Conservation (phyloP, 1,140 invertebrate species). For the Ostrea denselamellosa region DNA sequence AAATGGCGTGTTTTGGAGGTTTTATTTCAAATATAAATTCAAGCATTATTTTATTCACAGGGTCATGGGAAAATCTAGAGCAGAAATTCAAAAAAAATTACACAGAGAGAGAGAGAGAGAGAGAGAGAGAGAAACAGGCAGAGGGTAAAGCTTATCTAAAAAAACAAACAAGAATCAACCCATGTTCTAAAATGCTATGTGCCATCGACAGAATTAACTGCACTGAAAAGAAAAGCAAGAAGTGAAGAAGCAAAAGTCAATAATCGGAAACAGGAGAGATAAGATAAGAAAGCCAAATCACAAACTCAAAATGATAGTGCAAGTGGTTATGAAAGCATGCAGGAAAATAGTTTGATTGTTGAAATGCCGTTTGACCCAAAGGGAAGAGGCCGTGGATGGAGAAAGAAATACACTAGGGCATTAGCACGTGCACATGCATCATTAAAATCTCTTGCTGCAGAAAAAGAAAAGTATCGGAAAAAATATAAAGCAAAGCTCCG, state of each 20-base stretch:
- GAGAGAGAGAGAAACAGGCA: slow-evolving; percentile 23
- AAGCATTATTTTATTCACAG: too few species aligned
- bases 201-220: not conserved
- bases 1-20: too few species aligned
- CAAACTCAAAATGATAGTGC: not conserved
- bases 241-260: not conserved
- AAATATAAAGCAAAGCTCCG: slow-evolving; percentile 1
- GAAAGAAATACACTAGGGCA: slow-evolving; percentile 30
- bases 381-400: not conserved
- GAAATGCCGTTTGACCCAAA: slow-evolving; percentile 38
- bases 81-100: slow-evolving; percentile 14
- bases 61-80: too few species aligned
- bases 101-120: too few species aligned
- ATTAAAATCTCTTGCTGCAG: slow-evolving; percentile 2
- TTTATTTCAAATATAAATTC: too few species aligned
- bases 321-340: slow-evolving; percentile 8
- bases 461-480: slow-evolving; percentile 3
- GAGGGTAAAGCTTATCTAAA: not conserved
- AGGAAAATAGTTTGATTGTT: slow-evolving; percentile 5
- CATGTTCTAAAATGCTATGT: slow-evolving; percentile 31
- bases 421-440: slow-evolving; percentile 1
- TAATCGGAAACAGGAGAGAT: slow-evolving; percentile 6
- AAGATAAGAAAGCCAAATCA: not conserved
- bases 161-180: slow-evolving; percentile 32
- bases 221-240: slow-evolving; percentile 16